Percentiles rank a stretch among this genome's conserved stretches.
Evolutionary conservation across 2,113 vertebrate species (phyloP).

Genomic region (Neolamprologus modestus): DNA sequence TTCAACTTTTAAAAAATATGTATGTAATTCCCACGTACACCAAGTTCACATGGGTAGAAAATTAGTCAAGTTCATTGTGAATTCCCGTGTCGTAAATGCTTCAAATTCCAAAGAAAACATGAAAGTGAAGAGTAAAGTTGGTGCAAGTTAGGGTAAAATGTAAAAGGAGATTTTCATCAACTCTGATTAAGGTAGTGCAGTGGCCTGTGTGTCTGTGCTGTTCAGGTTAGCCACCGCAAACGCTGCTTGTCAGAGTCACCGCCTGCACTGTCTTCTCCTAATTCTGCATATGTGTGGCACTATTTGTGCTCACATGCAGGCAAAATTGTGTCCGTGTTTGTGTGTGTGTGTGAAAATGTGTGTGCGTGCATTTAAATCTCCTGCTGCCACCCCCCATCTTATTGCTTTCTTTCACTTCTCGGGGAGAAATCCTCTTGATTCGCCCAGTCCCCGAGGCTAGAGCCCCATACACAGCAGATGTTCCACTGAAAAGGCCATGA

Average conservation of each 20-base stretch:
- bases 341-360: neutral
- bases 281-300: neutral
- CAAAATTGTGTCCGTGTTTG: neutral
- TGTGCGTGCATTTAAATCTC: slow-evolving; percentile 37
- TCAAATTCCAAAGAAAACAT: neutral
- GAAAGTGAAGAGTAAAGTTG: neutral
- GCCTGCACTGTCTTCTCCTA: neutral
- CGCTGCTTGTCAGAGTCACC: slow-evolving; percentile 6
- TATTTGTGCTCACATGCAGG: slow-evolving; percentile 14
- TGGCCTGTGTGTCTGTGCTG: neutral
- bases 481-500: slow-evolving; percentile 78
- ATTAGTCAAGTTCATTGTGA: neutral
- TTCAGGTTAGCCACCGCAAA: neutral
- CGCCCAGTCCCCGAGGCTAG: slow-evolving; percentile 70
- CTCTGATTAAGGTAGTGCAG: neutral
- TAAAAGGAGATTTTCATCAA: neutral
- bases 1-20: neutral
- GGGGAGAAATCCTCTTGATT: slow-evolving; percentile 74
- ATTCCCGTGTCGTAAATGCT: neutral
- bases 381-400: slow-evolving; percentile 45
- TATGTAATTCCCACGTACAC: neutral
- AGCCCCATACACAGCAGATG: slow-evolving; percentile 73
- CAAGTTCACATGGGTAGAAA: neutral
- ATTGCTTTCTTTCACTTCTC: slow-evolving; percentile 72
- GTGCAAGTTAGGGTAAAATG: neutral